Evolutionary conservation across 2,888 invertebrate genomes (phyloP), one percentile per base, ranked within the genome.

Genomic region (Myopa tessellatipennis): DNA sequence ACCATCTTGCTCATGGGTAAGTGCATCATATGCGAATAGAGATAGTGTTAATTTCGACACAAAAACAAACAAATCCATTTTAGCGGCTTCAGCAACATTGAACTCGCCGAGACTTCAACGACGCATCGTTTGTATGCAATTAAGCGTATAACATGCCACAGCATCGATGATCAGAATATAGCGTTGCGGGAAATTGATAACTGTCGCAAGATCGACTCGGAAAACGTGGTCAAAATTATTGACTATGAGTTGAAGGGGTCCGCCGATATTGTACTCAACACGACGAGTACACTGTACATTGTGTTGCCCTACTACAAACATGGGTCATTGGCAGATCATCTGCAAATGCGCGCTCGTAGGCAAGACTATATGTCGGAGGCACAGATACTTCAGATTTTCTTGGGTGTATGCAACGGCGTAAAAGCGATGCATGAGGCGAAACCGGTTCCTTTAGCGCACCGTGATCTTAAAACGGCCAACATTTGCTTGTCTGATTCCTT

Each of bases 401-500:
- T 91, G 75, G 93, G 93, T 74, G 92, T 96, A 71, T 95, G 95
- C 86, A 92, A 94, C 83, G 96, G 93, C 0, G 89, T 96, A 0
- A 92, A 92, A 86, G 93, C 92, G 70, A 91, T 96, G 85, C 96
- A 96, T 85, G 92, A 93, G 83, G 91, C 92, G 38, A 92, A 92
- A 84, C 95, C 95, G 0, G 91, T 93, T 78, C 93, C 95, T 34
- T 90, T 95, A 82, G 95, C 95, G 60, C 96, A 96, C 86, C 91
- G 96, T 84, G 96, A 97, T 89, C 87, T 97, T 60, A 97, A 97
- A 89, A 95, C 96, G 74, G 94, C 94, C 18, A 97, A 97, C 89
- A 92, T 97, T 81, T 92, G 96, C 83, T 88, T 96, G 40, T 92
- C 92, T 34, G 93, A 94, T 84, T 92, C 93, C 74, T 91, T 91